These are phyloP conservation scores for Clarias batrachus DNA, from an alignment of 2,113 vertebrate genomes.

Conservation along the genomic window DNA sequence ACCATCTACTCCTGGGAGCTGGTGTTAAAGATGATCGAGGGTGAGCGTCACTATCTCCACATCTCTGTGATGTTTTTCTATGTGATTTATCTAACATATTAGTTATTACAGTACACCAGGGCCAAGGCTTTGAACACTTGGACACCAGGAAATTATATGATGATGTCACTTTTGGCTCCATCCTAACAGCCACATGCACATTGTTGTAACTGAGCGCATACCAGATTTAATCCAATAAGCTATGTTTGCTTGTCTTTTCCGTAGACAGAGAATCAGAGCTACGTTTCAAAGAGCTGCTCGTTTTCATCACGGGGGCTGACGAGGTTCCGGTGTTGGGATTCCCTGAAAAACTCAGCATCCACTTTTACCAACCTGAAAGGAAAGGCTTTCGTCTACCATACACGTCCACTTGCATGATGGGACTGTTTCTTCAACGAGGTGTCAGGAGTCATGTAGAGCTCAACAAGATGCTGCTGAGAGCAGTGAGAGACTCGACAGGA, in stretches of 20 bases:
- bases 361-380: conserved; percentile 65
- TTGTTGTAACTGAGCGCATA: not conserved
- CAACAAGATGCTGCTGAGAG: conserved; percentile 57
- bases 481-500: conserved; percentile 47
- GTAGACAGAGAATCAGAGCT: conserved; percentile 56
- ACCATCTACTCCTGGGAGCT: conserved; percentile 61
- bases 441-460: conserved; percentile 45
- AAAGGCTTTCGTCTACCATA: conserved; percentile 50
- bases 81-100: not conserved
- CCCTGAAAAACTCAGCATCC: conserved; percentile 51
- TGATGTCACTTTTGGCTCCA: not conserved
- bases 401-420: conserved; percentile 53
- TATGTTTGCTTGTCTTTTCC: not conserved
- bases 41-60: conserved; percentile 47
- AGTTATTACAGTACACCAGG: not conserved
- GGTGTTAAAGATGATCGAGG: conserved; percentile 55
- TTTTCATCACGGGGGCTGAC: conserved; percentile 63
- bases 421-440: conserved; percentile 62
- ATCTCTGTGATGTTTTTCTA: not conserved
- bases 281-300: conserved; percentile 64
- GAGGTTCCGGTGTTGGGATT: conserved; percentile 61
- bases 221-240: not conserved
- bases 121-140: not conserved
- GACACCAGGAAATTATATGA: not conserved
- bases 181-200: not conserved